Evolutionary conservation across 1,140 invertebrate genomes (phyloP).

Genomic region (Frieseomelitta varia): DNA sequence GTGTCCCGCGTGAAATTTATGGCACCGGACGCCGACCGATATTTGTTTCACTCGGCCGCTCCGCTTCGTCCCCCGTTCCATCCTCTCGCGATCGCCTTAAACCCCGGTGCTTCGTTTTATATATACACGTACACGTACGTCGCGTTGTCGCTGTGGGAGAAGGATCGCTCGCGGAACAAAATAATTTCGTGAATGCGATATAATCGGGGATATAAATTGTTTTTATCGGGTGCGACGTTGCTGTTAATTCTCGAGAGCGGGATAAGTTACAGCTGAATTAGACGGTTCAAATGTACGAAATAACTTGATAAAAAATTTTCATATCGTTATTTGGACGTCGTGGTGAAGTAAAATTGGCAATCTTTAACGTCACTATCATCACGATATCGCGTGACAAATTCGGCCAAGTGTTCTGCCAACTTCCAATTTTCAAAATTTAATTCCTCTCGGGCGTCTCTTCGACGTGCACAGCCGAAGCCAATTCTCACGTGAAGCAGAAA

Average conservation of each 20-base stretch:
- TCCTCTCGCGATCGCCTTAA: background rate
- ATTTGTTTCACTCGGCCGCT: conserved; percentile 74
- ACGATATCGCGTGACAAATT: too few relatives aligned
- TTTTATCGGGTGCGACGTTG: background rate
- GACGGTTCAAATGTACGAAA: background rate
- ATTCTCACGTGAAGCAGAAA: background rate
- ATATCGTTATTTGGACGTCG: background rate
- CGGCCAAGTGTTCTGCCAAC: background rate
- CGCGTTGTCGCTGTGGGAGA: conserved; percentile 4
- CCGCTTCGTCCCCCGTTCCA: conserved; percentile 10
- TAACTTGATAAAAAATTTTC: background rate
- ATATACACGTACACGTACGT: background rate
- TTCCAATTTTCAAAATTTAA: background rate
- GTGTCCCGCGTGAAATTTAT: conserved; percentile 75
- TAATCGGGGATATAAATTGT: background rate
- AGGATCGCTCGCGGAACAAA: conserved; percentile 3
- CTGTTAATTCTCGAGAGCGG: background rate
- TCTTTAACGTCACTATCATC: too few relatives aligned
- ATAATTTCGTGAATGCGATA: conserved; percentile 25
- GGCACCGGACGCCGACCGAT: conserved; percentile 66
- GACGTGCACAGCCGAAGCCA: background rate
- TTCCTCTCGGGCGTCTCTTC: too few relatives aligned
- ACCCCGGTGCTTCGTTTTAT: background rate
- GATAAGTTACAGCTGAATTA: background rate
- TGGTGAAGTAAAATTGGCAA: too few relatives aligned